A percentile compares a stretch with the other conserved stretches of the same genome.
phyloP scores from a whole-genome alignment of 2,888 invertebrate genomes.

The Orthosia incerta region DNA sequence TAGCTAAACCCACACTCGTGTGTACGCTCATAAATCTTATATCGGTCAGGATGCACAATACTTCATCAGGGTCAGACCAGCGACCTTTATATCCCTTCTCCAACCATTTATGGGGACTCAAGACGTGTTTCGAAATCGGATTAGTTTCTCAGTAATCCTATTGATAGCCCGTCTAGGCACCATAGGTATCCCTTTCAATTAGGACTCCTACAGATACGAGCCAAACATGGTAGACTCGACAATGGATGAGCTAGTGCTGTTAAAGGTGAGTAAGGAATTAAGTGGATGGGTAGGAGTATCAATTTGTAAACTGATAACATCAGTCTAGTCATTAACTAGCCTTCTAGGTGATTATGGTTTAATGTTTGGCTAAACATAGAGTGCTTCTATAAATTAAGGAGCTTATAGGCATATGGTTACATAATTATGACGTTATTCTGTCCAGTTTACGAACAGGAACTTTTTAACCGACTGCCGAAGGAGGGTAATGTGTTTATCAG shows the following conservation, averaged over 20 bases:
- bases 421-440: neutral
- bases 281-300: slow-evolving; percentile 11
- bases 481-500: too few relatives aligned
- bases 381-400: slow-evolving; percentile 1
- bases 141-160: slow-evolving; percentile 29
- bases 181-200: slow-evolving; percentile 45
- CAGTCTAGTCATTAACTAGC: neutral
- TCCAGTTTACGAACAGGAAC: neutral
- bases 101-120: slow-evolving; percentile 14
- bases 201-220: slow-evolving; percentile 27
- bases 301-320: slow-evolving; percentile 33
- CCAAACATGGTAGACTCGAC: slow-evolving; percentile 20
- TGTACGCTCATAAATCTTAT: neutral
- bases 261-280: slow-evolving; percentile 14
- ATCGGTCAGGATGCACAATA: slow-evolving; percentile 35
- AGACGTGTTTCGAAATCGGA: slow-evolving; percentile 30
- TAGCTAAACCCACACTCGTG: neutral
- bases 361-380: slow-evolving; percentile 3
- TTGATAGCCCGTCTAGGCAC: slow-evolving; percentile 34
- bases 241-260: slow-evolving; percentile 24
- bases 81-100: slow-evolving; percentile 12
- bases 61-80: slow-evolving; percentile 26
- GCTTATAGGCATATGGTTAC: neutral
- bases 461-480: too few relatives aligned
- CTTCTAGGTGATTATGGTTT: slow-evolving; percentile 2